Percentiles rank a stretch among this genome's conserved stretches.
These are phyloP conservation scores for Heliconius eleuchia DNA, from an alignment of 1,140 invertebrate genomes.

Conservation along the genomic window DNA sequence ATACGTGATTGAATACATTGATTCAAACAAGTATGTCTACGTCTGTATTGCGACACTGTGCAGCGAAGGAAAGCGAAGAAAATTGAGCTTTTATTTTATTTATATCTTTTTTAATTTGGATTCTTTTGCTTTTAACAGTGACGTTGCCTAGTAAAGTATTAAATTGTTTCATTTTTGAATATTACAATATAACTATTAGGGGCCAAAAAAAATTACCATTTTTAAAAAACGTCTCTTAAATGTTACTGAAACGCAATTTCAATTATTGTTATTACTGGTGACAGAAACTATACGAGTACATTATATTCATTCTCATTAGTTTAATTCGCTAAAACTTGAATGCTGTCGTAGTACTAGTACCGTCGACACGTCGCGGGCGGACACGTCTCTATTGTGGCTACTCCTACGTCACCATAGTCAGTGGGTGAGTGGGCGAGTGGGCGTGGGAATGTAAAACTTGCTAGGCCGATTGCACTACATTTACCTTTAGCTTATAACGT, in stretches of 20 bases:
- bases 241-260: background rate
- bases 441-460: slow-evolving; percentile 22
- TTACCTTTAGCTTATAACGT: background rate
- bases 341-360: background rate
- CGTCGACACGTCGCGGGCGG: background rate
- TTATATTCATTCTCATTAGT: too few relatives aligned
- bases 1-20: slow-evolving; percentile 31
- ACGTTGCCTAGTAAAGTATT: too few relatives aligned
- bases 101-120: background rate
- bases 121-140: too few relatives aligned
- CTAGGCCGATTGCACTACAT: background rate
- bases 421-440: slow-evolving; percentile 2
- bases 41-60: background rate
- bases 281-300: background rate
- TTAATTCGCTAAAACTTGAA: too few relatives aligned
- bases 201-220: too few relatives aligned
- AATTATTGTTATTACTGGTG: background rate
- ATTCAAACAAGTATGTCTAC: slow-evolving; percentile 18
- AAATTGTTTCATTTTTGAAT: too few relatives aligned
- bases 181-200: too few relatives aligned
- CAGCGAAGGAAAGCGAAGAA: background rate
- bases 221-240: background rate
- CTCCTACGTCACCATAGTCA: slow-evolving; percentile 23
- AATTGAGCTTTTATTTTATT: background rate
- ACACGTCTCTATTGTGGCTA: slow-evolving; percentile 19